Conservation (phyloP, 2,888 invertebrate genomes). For the Alitta virens region DNA sequence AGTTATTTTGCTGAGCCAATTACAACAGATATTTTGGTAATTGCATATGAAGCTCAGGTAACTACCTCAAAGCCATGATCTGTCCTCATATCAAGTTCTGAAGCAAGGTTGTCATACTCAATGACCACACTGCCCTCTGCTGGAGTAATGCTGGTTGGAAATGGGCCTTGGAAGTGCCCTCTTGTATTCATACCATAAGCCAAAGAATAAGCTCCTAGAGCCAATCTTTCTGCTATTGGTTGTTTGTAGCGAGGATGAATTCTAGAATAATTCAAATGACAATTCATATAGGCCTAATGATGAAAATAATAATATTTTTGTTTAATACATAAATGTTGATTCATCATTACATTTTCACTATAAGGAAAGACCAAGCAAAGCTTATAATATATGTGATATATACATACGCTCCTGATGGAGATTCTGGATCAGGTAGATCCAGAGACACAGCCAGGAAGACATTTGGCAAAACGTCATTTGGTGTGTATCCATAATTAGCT, state of each 20-base stretch:
- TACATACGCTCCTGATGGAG: constrained; percentile 5
- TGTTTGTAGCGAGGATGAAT: constrained; percentile 44
- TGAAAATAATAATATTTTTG: too few relatives aligned
- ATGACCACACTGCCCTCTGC: constrained; percentile 3
- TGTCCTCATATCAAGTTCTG: constrained; percentile 20
- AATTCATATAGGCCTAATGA: too few relatives aligned
- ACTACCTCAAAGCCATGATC: constrained; percentile 32
- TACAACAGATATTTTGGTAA: too few relatives aligned
- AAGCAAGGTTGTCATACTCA: constrained; percentile 28
- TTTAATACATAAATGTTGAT: too few relatives aligned
- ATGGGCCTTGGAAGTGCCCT: constrained; percentile 37
- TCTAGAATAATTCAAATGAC: too few relatives aligned
- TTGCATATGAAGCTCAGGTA: too few relatives aligned
- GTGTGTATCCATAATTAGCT: constrained; percentile 29
- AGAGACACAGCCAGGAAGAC: constrained; percentile 32
- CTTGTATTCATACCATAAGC: constrained; percentile 34
- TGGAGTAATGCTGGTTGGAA: constrained; percentile 24
- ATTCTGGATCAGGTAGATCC: constrained; percentile 29
- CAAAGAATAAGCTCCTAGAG: constrained; percentile 35
- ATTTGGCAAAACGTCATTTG: constrained; percentile 26
- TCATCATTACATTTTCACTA: too few relatives aligned
- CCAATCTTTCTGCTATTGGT: constrained; percentile 39
- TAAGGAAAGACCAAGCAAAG: too few relatives aligned
- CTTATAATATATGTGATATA: too few relatives aligned
- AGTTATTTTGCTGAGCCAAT: too few relatives aligned